These are phyloP conservation scores for Drosophila jambulina DNA, from an alignment of 1,140 invertebrate genomes.

Conservation along the genomic window DNA sequence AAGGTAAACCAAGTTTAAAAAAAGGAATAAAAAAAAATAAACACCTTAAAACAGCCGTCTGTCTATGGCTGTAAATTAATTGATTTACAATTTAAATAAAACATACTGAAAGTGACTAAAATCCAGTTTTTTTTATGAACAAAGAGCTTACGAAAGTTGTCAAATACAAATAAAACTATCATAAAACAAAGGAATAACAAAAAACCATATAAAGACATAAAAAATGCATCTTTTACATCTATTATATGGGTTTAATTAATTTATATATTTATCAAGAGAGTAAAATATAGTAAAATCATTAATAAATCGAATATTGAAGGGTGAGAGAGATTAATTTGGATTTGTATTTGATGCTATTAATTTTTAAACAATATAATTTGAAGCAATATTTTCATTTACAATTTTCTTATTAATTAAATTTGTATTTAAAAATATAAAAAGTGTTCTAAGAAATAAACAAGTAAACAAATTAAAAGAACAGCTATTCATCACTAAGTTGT, in stretches of 20 bases:
- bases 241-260: not conserved
- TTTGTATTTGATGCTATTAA: not conserved
- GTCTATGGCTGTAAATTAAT: not conserved
- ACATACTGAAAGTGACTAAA: not conserved
- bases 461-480: too few species aligned
- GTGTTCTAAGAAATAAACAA: too few species aligned
- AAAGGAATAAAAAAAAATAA: not conserved
- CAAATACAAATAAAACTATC: not conserved
- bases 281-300: not conserved
- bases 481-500: too few species aligned
- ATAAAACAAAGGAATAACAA: not conserved
- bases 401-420: too few species aligned
- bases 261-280: not conserved
- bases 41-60: not conserved
- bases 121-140: not conserved
- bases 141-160: constrained; percentile 6
- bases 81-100: constrained; percentile 3
- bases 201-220: not conserved
- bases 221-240: not conserved
- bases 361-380: too few species aligned
- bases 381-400: not conserved
- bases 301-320: not conserved
- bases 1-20: not conserved
- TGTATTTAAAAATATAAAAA: too few species aligned
- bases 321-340: too few species aligned